Conservation (phyloP, 1,140 invertebrate genomes). For the Cydia amplana region DNA sequence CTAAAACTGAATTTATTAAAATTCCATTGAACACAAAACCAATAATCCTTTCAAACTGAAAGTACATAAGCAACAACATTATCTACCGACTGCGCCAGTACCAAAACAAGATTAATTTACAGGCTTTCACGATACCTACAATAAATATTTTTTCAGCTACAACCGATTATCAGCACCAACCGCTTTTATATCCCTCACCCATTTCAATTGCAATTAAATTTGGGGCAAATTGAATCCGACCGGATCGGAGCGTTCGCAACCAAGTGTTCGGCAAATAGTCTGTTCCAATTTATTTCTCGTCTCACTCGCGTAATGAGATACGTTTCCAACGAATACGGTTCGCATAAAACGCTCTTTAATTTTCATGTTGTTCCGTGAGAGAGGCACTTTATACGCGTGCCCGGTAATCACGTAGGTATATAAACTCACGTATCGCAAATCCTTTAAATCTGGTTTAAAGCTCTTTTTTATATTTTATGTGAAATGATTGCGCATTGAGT, state of each 20-base stretch:
- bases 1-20: neutral
- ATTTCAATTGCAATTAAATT: slow-evolving; percentile 76
- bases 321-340: slow-evolving; percentile 61
- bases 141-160: slow-evolving; percentile 32
- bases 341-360: slow-evolving; percentile 65
- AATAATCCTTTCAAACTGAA: slow-evolving; percentile 1
- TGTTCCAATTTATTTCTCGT: slow-evolving; percentile 70
- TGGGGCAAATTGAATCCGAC: slow-evolving; percentile 70
- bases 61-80: slow-evolving; percentile 5
- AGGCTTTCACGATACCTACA: slow-evolving; percentile 33
- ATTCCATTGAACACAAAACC: neutral
- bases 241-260: slow-evolving; percentile 58
- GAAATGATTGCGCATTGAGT: slow-evolving; percentile 6
- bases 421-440: slow-evolving; percentile 14
- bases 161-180: slow-evolving; percentile 57
- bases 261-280: slow-evolving; percentile 76
- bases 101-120: slow-evolving; percentile 36
- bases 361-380: slow-evolving; percentile 56
- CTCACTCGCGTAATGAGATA: slow-evolving; percentile 68
- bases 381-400: slow-evolving; percentile 45
- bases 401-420: slow-evolving; percentile 27
- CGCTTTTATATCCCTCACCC: slow-evolving; percentile 60
- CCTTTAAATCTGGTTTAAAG: slow-evolving; percentile 20
- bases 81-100: neutral
- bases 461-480: slow-evolving; percentile 25